Evolutionary conservation across 2,888 invertebrate genomes (phyloP).

Genomic region (Pheosia gnoma): DNA sequence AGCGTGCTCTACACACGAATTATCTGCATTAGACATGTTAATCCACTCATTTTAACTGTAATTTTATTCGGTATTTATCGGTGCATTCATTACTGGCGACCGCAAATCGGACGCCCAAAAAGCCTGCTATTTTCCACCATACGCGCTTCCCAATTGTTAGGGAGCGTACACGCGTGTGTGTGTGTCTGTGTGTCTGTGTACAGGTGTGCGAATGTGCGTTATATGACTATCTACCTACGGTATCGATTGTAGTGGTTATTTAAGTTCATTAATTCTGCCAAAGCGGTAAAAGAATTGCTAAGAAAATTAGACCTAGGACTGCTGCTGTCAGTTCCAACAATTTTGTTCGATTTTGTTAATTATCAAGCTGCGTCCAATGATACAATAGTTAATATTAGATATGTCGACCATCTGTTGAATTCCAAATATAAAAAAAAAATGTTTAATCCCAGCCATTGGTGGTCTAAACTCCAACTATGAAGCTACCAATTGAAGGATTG

Average conservation of each 20-base stretch:
- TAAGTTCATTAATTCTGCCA: conserved; percentile 35
- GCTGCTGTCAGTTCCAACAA: too few relatives aligned
- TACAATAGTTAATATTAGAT: too few relatives aligned
- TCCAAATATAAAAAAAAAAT: too few relatives aligned
- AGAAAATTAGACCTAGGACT: too few relatives aligned
- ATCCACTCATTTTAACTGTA: conserved; percentile 84
- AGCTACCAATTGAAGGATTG: too few relatives aligned
- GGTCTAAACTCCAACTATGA: too few relatives aligned
- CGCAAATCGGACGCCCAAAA: conserved; percentile 83
- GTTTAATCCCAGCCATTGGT: too few relatives aligned
- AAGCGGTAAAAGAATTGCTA: not conserved
- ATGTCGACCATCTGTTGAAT: too few relatives aligned
- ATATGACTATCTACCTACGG: conserved; percentile 19
- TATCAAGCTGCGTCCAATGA: too few relatives aligned
- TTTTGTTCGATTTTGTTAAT: too few relatives aligned
- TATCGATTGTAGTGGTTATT: conserved; percentile 25
- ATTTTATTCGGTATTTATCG: conserved; percentile 85
- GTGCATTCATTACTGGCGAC: conserved; percentile 82
- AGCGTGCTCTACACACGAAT: conserved; percentile 75
- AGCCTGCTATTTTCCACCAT: conserved; percentile 78
- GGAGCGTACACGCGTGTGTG: conserved; percentile 9
- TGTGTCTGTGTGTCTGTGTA: not conserved
- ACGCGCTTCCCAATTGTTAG: conserved; percentile 50
- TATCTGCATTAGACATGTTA: conserved; percentile 85
- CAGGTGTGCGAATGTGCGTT: conserved; percentile 3